Conservation (phyloP, 2,888 invertebrate genomes). For the Dryobotodes eremita region DNA sequence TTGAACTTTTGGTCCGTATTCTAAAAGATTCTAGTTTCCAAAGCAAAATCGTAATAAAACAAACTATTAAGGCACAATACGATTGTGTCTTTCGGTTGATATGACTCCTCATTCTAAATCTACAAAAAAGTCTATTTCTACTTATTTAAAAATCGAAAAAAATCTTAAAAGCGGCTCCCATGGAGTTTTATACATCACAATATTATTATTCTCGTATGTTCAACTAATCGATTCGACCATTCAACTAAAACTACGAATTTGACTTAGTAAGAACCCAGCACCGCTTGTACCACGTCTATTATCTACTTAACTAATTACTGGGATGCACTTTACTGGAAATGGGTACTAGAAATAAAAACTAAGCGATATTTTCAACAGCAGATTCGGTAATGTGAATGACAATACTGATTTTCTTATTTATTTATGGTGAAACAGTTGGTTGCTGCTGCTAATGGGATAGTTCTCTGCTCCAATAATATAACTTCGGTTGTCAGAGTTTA, state of each 20-base stretch:
- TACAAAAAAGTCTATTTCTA: slow-evolving; percentile 78
- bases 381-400: slow-evolving; percentile 79
- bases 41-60: slow-evolving; percentile 73
- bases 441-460: slow-evolving; percentile 16
- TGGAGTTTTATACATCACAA: slow-evolving; percentile 69
- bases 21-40: slow-evolving; percentile 76
- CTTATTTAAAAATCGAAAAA: slow-evolving; percentile 79
- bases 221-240: slow-evolving; percentile 73
- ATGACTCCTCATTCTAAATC: slow-evolving; percentile 78
- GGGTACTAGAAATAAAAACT: slow-evolving; percentile 74
- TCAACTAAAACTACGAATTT: slow-evolving; percentile 75
- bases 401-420: slow-evolving; percentile 76
- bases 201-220: slow-evolving; percentile 56
- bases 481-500: too few relatives aligned
- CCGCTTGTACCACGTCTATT: slow-evolving; percentile 83
- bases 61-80: slow-evolving; percentile 86
- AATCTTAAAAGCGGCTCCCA: slow-evolving; percentile 75
- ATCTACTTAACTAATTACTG: slow-evolving; percentile 86
- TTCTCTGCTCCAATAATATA: too few relatives aligned
- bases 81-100: slow-evolving; percentile 87
- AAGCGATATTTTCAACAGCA: slow-evolving; percentile 78
- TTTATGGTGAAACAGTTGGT: slow-evolving; percentile 51
- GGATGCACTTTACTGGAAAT: slow-evolving; percentile 88
- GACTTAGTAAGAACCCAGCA: slow-evolving; percentile 81
- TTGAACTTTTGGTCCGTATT: slow-evolving; percentile 85